phyloP scores from a whole-genome alignment of 1,140 invertebrate species.

The Phthorimaea operculella region DNA sequence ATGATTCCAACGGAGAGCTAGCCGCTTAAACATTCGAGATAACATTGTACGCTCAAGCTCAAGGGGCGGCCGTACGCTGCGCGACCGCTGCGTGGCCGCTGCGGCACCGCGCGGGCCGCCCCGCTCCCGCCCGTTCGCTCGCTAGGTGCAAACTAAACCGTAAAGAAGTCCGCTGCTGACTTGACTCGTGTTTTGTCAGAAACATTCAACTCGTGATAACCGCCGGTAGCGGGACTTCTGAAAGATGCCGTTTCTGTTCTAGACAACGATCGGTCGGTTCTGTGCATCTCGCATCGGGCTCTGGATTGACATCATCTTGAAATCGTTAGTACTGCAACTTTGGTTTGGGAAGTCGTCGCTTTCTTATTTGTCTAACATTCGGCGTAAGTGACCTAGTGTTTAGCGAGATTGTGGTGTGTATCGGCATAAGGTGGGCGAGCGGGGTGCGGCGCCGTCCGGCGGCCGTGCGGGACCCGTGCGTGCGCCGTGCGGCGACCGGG shows the following conservation, averaged over 20 bases:
- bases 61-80: conserved; percentile 19
- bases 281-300: conserved; percentile 7
- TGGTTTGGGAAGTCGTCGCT: conserved; percentile 52
- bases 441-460: not conserved
- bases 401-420: conserved; percentile 48
- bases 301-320: conserved; percentile 26
- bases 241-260: conserved; percentile 7
- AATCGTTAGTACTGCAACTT: conserved; percentile 52
- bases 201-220: conserved; percentile 15
- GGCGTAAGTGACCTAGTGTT: conserved; percentile 47
- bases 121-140: conserved; percentile 9
- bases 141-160: conserved; percentile 41
- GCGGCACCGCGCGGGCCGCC: too few species aligned
- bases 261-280: conserved; percentile 6
- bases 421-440: conserved; percentile 20
- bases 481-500: conserved; percentile 8
- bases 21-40: conserved; percentile 42
- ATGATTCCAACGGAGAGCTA: conserved; percentile 47
- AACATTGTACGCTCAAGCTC: conserved; percentile 54
- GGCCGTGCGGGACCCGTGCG: conserved; percentile 3
- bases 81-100: too few species aligned
- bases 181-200: conserved; percentile 28
- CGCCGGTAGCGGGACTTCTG: conserved; percentile 5
- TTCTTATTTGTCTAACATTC: conserved; percentile 50
- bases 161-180: conserved; percentile 28